These are phyloP conservation scores for Orius insidiosus DNA, from an alignment of 1,140 invertebrate species.

Conservation along the genomic window DNA sequence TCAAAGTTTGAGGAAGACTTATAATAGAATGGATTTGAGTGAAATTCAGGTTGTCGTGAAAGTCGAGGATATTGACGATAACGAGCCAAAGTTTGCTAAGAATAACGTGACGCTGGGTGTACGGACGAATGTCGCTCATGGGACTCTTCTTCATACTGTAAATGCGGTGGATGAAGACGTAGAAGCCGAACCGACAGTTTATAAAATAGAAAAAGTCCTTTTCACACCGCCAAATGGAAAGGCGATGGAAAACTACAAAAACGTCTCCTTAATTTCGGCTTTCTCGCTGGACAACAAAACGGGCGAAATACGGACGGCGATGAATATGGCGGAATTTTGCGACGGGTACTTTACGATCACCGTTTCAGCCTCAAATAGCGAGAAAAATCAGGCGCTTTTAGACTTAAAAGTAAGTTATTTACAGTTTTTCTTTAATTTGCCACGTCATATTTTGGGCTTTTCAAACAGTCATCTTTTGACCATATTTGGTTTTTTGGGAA, in stretches of 20 bases:
- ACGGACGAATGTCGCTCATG: constrained; percentile 52
- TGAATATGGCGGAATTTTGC: constrained; percentile 45
- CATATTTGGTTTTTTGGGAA: no score
- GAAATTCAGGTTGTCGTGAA: constrained; percentile 47
- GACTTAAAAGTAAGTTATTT: constrained; percentile 38
- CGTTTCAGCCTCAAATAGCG: constrained; percentile 45
- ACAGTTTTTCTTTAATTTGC: no score
- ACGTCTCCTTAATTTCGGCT: constrained; percentile 25
- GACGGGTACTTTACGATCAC: constrained; percentile 49
- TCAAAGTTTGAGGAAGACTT: constrained; percentile 32
- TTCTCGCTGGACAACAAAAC: constrained; percentile 41
- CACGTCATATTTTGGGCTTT: no score
- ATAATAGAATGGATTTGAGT: constrained; percentile 45
- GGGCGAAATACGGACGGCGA: constrained; percentile 49
- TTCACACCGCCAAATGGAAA: constrained; percentile 33
- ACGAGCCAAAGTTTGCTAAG: constrained; percentile 45
- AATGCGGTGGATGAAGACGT: constrained; percentile 49
- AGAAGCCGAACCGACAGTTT: constrained; percentile 41
- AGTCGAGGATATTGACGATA: constrained; percentile 55
- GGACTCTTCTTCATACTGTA: constrained; percentile 46
- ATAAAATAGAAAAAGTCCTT: constrained; percentile 41
- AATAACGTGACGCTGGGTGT: constrained; percentile 53
- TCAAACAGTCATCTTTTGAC: no score
- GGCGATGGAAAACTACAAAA: constrained; percentile 17
- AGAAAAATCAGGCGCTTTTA: constrained; percentile 29